Evolutionary conservation across 2,888 invertebrate genomes (phyloP), one percentile per base, ranked within the genome.

Genomic region (Melanostoma mellinum): DNA sequence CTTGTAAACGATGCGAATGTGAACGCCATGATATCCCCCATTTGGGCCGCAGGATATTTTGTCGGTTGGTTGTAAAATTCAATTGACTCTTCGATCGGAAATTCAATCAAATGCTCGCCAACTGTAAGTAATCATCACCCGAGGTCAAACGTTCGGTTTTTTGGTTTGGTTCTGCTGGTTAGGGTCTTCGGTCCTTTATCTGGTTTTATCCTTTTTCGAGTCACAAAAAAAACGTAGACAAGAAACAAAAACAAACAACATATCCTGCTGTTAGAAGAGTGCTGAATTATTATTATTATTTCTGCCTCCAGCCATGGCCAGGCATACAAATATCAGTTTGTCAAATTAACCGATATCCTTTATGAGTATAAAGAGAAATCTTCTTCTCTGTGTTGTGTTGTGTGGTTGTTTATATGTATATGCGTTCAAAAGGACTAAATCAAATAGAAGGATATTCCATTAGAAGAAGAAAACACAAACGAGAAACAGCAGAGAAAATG

Each of bases 31-130:
- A 63, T 74, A 77, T 82, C 82, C 77, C 56, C 74, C 53, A 65
- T 73, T 33, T 30, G 42, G 56, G 36, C 82, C 53, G 46, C 40
- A 8, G 77, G 82, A 38, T 77, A 69, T 77, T 77, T 77, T 72
- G 48, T 42, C 77, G 77, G 77, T 69, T 53, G 82, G 77, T 77
- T 74, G 63, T 40, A 40, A 74, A 82, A 82, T 82, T 77, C 82
- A 63, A 82, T 82, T 82, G 82, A 77, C 77, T 82, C 77, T 63
- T 74, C 77, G 82, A 74, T 82, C 82, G 82, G 82, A 82, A 82
- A 82, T 82, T 82, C 82, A 82, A 82, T 82, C 82, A 78, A 82
- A 82, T 73, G 58, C 69, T 82, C 60, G 58, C 78, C 68, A 78
- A 69, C 82, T 78, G 78, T 73, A 82, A 77, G 69, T 82, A 82